Evolutionary conservation across 2,888 invertebrate genomes (phyloP).

Genomic region (Cosmia trapezina): DNA sequence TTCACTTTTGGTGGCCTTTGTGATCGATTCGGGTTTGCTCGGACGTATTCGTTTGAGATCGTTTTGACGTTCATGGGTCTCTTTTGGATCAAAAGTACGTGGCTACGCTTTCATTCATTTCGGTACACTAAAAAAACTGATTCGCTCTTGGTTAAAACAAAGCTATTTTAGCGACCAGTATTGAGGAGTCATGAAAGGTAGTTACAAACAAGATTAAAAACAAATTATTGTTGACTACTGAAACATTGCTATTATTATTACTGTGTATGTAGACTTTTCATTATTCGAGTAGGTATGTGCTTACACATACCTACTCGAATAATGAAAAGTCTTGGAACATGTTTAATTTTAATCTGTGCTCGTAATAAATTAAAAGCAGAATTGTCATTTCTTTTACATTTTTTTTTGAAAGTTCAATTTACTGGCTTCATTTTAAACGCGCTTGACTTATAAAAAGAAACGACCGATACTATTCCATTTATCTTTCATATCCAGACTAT

Average conservation of each 20-base stretch:
- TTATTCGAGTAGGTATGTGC: too few relatives aligned
- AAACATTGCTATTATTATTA: not conserved
- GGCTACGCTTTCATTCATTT: not conserved
- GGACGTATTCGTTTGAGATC: slow-evolving; percentile 36
- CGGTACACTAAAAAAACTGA: too few relatives aligned
- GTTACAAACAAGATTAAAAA: not conserved
- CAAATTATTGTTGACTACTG: not conserved
- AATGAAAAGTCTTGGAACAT: not conserved
- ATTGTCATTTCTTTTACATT: not conserved
- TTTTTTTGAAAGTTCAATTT: slow-evolving; percentile 1
- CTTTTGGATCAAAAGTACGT: slow-evolving; percentile 4
- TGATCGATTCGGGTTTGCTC: slow-evolving; percentile 54
- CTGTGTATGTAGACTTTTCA: too few relatives aligned
- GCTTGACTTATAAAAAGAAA: slow-evolving; percentile 32
- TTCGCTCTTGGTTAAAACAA: not conserved
- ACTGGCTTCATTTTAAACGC: slow-evolving; percentile 11
- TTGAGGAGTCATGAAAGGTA: not conserved
- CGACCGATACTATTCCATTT: slow-evolving; percentile 16
- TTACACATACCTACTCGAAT: too few relatives aligned
- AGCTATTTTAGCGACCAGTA: not conserved
- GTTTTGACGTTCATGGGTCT: slow-evolving; percentile 13
- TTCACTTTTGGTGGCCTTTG: slow-evolving; percentile 69
- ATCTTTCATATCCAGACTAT: slow-evolving; percentile 26
- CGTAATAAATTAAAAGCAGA: slow-evolving; percentile 8
- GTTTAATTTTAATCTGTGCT: not conserved